These are phyloP conservation scores for Sminthurides bifidus DNA, from an alignment of 1,140 invertebrate genomes.

Conservation along the genomic window DNA sequence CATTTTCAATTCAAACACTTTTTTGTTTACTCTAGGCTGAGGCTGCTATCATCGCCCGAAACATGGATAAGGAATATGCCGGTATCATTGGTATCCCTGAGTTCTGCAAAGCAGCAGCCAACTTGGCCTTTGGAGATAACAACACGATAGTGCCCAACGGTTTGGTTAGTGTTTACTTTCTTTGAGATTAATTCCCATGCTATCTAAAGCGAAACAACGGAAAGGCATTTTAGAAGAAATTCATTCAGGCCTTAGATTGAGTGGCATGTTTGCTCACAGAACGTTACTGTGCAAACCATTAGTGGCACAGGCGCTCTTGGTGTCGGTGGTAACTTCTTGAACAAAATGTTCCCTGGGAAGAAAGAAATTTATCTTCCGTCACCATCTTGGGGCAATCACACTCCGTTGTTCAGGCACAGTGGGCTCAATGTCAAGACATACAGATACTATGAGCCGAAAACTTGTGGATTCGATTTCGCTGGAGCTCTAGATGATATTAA, in stretches of 20 bases:
- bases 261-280: slow-evolving; percentile 42
- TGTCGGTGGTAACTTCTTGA: slow-evolving; percentile 80
- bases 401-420: slow-evolving; percentile 81
- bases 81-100: slow-evolving; percentile 74
- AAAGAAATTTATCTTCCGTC: slow-evolving; percentile 84
- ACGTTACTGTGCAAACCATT: slow-evolving; percentile 71
- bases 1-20: slow-evolving; percentile 8
- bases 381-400: slow-evolving; percentile 98
- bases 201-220: too few relatives aligned
- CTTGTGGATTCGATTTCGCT: slow-evolving; percentile 86
- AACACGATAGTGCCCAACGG: slow-evolving; percentile 60
- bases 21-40: slow-evolving; percentile 55
- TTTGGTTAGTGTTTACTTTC: slow-evolving; percentile 45
- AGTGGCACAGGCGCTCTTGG: slow-evolving; percentile 95
- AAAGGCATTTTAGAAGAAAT: neutral
- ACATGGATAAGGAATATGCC: slow-evolving; percentile 91
- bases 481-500: slow-evolving; percentile 85
- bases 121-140: slow-evolving; percentile 78
- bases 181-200: neutral
- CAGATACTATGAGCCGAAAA: slow-evolving; percentile 89
- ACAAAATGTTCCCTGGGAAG: slow-evolving; percentile 66
- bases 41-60: slow-evolving; percentile 52
- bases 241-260: neutral
- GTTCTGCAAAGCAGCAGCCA: slow-evolving; percentile 68
- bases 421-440: slow-evolving; percentile 81